phyloP scores from a whole-genome alignment of 2,797 vertebrate genomes.

The Apodemus agrarius region DNA sequence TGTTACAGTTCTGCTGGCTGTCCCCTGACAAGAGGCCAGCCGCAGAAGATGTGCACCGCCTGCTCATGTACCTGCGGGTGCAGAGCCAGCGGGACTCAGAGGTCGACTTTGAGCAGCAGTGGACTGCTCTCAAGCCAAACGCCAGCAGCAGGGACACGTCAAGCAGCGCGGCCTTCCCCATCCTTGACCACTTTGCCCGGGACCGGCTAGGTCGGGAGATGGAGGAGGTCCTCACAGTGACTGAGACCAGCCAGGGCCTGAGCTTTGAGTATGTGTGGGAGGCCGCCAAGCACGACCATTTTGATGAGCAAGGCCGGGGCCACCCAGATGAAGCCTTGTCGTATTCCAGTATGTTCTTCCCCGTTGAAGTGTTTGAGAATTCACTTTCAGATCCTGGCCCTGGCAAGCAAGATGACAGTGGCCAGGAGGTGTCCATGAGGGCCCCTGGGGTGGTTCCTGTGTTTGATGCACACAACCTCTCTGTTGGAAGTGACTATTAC shows the following conservation, averaged over 20 bases:
- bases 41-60: conserved; percentile 96
- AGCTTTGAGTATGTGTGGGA: conserved; percentile 99
- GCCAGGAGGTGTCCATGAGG: conserved; percentile 85
- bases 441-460: conserved; percentile 95
- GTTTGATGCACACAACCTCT: conserved; percentile 94
- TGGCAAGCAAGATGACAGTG: conserved; percentile 83
- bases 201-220: conserved; percentile 94
- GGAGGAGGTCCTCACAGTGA: conserved; percentile 98
- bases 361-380: conserved; percentile 92
- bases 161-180: conserved; percentile 94
- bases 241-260: conserved; percentile 97
- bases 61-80: conserved; percentile 97
- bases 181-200: conserved; percentile 94
- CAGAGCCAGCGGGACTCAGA: conserved; percentile 96
- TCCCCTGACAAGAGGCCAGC: conserved; percentile 95
- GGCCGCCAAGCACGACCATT: conserved; percentile 96
- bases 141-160: conserved; percentile 90
- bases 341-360: conserved; percentile 97
- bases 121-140: conserved; percentile 96
- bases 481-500: conserved; percentile 94
- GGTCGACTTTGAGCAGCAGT: conserved; percentile 97
- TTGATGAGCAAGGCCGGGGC: conserved; percentile 88
- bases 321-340: conserved; percentile 92
- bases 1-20: conserved; percentile 98
- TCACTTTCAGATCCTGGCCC: conserved; percentile 90